phyloP scores from a whole-genome alignment of 2,113 vertebrate genomes.

The Vanacampus margaritifer region DNA sequence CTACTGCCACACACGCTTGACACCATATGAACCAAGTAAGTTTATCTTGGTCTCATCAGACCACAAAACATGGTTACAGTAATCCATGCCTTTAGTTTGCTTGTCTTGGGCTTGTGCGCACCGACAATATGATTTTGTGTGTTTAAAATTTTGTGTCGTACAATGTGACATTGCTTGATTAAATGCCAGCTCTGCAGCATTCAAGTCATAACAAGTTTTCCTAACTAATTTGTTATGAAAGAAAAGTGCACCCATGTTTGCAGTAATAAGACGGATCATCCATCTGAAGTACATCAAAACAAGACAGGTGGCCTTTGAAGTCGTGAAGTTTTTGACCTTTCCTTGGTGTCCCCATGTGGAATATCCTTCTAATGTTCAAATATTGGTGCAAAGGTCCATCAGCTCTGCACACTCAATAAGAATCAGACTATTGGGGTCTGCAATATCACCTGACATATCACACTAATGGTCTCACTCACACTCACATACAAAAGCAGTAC shows the following conservation, averaged over 20 bases:
- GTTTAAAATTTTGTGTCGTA: no score
- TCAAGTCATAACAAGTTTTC: slow-evolving; percentile 15
- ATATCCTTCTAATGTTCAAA: slow-evolving; percentile 27
- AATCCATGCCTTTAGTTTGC: no score
- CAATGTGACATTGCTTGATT: not conserved
- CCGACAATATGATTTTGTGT: no score
- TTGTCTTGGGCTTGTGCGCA: no score
- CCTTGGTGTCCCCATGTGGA: slow-evolving; percentile 18
- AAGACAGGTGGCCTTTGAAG: slow-evolving; percentile 28
- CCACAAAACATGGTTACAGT: no score
- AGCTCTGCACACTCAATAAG: not conserved
- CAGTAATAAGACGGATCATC: slow-evolving; percentile 17
- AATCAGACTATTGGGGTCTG: slow-evolving; percentile 6
- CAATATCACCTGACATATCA: slow-evolving; percentile 5
- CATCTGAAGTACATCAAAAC: slow-evolving; percentile 17
- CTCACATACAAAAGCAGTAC: slow-evolving; percentile 1
- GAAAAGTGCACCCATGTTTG: slow-evolving; percentile 3
- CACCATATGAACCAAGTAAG: no score
- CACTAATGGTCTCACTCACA: not conserved
- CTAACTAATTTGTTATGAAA: slow-evolving; percentile 11
- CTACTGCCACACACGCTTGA: no score
- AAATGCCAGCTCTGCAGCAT: not conserved
- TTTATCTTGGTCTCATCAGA: no score
- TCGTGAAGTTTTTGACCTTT: slow-evolving; percentile 49
- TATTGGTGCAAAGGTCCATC: slow-evolving; percentile 17